These are phyloP conservation scores for Hirundichthys speculiger DNA, from an alignment of 2,113 vertebrate genomes.

Conservation along the genomic window DNA sequence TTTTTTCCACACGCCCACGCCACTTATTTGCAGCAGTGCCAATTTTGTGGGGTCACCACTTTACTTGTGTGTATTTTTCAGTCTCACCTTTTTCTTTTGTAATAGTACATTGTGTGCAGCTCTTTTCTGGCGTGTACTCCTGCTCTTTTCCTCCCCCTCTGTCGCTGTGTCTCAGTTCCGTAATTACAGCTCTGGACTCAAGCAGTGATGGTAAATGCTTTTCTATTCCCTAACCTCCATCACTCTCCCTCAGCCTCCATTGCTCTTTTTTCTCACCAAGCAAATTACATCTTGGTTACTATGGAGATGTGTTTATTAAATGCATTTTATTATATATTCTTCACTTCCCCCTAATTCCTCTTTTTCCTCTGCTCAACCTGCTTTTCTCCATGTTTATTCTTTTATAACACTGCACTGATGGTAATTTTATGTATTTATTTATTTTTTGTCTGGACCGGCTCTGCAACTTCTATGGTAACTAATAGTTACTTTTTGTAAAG, in stretches of 20 bases:
- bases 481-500: constrained; percentile 51
- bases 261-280: constrained; percentile 74
- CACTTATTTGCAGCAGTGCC: constrained; percentile 40
- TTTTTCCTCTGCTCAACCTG: constrained; percentile 15
- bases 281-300: constrained; percentile 82
- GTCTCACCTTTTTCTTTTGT: constrained; percentile 61
- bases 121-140: constrained; percentile 50
- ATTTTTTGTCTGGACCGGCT: constrained; percentile 24
- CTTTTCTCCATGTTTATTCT: constrained; percentile 32
- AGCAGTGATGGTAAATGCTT: constrained; percentile 84
- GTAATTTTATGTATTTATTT: constrained; percentile 27
- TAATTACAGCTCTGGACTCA: constrained; percentile 86
- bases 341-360: constrained; percentile 42
- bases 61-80: constrained; percentile 45
- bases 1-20: constrained; percentile 29
- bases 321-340: constrained; percentile 65
- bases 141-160: constrained; percentile 57
- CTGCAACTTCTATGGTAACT: constrained; percentile 32
- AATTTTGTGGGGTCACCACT: constrained; percentile 51
- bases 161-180: constrained; percentile 64
- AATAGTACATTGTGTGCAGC: constrained; percentile 54
- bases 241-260: constrained; percentile 63
- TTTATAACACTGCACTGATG: constrained; percentile 31
- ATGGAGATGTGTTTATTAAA: constrained; percentile 83
- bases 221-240: constrained; percentile 73